Conservation (phyloP, 2,888 invertebrate species). For the Dascillus cervinus region DNA sequence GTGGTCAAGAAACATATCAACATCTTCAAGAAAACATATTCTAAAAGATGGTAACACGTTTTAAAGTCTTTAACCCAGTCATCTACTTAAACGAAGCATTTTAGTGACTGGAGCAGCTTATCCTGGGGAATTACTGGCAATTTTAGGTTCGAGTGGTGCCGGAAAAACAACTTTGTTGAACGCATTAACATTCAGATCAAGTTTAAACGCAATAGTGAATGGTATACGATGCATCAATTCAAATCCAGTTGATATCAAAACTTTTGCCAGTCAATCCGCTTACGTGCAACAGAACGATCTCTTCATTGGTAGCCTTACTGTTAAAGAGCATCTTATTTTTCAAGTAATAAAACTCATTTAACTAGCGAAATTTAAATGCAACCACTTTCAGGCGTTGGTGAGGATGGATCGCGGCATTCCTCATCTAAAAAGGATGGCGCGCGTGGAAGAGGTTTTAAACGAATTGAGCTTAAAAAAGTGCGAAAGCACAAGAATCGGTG, state of each 20-base stretch:
- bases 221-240: conserved; percentile 65
- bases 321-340: conserved; percentile 81
- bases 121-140: conserved; percentile 78
- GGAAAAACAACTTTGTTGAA: conserved; percentile 94
- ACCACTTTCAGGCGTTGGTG: conserved; percentile 59
- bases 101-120: conserved; percentile 75
- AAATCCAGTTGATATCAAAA: conserved; percentile 60
- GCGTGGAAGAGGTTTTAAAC: conserved; percentile 70
- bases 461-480: conserved; percentile 83
- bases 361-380: conserved; percentile 4
- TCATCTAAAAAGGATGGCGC: conserved; percentile 61
- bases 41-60: conserved; percentile 62
- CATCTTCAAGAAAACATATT: conserved; percentile 70
- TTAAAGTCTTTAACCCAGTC: too few relatives aligned
- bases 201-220: conserved; percentile 57
- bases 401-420: conserved; percentile 76
- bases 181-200: conserved; percentile 75
- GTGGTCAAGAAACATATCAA: too few relatives aligned
- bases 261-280: conserved; percentile 70
- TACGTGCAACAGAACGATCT: conserved; percentile 93
- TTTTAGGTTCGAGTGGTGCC: conserved; percentile 86
- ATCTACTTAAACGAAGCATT: too few relatives aligned
- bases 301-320: conserved; percentile 85
- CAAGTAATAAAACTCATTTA: conserved; percentile 47
- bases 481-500: conserved; percentile 83